These are phyloP conservation scores for Sacculina carcini DNA, from an alignment of 2,888 invertebrate species.

Conservation along the genomic window DNA sequence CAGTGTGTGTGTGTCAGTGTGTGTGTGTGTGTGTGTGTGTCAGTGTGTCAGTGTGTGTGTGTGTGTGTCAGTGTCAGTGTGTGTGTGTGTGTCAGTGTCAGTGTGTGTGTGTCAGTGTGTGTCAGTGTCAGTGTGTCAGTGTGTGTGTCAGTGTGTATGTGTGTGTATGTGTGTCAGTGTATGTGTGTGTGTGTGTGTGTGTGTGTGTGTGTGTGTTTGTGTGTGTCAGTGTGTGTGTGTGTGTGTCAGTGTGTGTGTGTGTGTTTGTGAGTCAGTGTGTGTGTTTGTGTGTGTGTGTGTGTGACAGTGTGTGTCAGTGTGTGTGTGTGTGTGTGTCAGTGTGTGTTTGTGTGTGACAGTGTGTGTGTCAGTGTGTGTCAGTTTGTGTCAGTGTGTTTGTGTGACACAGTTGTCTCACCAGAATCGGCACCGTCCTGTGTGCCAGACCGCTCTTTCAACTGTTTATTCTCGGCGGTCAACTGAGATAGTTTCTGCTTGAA, in stretches of 20 bases:
- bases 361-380: too few species aligned
- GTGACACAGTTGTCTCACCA: neutral
- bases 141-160: too few species aligned
- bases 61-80: constrained; percentile 5
- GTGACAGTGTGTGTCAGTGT: neutral
- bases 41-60: constrained; percentile 1
- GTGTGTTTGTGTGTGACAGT: too few species aligned
- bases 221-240: too few species aligned
- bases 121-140: neutral
- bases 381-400: neutral
- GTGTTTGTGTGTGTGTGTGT: too few species aligned
- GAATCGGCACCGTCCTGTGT: neutral
- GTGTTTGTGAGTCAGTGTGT: too few species aligned
- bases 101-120: neutral
- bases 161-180: too few species aligned
- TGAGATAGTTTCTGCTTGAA: constrained; percentile 45
- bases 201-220: too few species aligned
- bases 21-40: constrained; percentile 8
- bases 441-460: constrained; percentile 11
- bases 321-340: neutral
- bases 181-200: too few species aligned
- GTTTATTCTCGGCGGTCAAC: constrained; percentile 19
- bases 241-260: too few species aligned
- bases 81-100: constrained; percentile 6
- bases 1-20: constrained; percentile 7